Evolutionary conservation across 2,888 invertebrate species (phyloP).

Genomic region (Mesorhabditis spiculigera): DNA sequence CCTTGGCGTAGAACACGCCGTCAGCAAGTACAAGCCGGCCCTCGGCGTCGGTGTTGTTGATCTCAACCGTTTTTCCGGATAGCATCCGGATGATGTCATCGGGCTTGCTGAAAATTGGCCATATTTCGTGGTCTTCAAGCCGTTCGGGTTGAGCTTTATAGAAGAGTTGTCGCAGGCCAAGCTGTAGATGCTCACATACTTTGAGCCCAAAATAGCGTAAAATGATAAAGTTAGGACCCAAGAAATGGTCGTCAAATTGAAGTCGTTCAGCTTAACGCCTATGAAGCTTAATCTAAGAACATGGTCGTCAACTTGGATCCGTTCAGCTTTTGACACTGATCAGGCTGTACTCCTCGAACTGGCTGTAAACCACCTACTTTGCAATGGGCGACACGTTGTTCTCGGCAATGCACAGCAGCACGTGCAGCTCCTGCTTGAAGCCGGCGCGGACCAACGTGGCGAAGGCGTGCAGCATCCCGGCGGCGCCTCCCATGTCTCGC

Average conservation of each 20-base stretch:
- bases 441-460: slow-evolving; percentile 72
- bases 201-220: too few relatives aligned
- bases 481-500: slow-evolving; percentile 84
- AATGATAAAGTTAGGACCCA: too few relatives aligned
- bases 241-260: too few relatives aligned
- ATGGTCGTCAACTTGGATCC: too few relatives aligned
- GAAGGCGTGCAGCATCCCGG: slow-evolving; percentile 81
- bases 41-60: slow-evolving; percentile 90
- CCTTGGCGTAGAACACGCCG: slow-evolving; percentile 65
- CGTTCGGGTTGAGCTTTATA: too few relatives aligned
- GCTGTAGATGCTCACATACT: too few relatives aligned
- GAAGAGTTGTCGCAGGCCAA: too few relatives aligned
- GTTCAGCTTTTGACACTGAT: too few relatives aligned
- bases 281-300: too few relatives aligned
- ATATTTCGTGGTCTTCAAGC: too few relatives aligned
- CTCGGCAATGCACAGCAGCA: slow-evolving; percentile 84
- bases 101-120: slow-evolving; percentile 62
- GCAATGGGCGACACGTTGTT: slow-evolving; percentile 77
- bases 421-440: slow-evolving; percentile 78
- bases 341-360: not conserved
- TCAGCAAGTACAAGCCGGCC: slow-evolving; percentile 83
- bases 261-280: too few relatives aligned
- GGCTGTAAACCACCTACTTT: slow-evolving; percentile 29
- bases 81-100: slow-evolving; percentile 86
- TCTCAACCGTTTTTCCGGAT: slow-evolving; percentile 84